Conservation (phyloP, 2,113 vertebrate species). For the Perccottus glenii region DNA sequence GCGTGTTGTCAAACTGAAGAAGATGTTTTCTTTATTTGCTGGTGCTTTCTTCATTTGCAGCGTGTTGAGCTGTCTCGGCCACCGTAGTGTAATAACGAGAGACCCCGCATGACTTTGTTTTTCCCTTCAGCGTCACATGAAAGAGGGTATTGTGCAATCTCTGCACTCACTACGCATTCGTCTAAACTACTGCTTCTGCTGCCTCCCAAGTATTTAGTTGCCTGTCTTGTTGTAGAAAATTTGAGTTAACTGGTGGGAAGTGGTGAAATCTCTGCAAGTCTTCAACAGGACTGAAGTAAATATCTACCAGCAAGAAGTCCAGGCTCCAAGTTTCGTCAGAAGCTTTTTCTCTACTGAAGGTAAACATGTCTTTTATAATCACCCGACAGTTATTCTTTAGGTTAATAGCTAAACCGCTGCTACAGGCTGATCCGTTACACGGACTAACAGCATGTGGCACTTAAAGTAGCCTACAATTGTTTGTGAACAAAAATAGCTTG, state of each 20-base stretch:
- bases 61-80: too few species aligned
- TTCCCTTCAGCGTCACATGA: slow-evolving; percentile 57
- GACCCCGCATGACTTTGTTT: slow-evolving; percentile 50
- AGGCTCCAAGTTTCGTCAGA: slow-evolving; percentile 28
- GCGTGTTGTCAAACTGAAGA: too few species aligned
- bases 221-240: slow-evolving; percentile 59
- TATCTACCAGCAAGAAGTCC: slow-evolving; percentile 22
- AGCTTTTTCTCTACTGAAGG: slow-evolving; percentile 63
- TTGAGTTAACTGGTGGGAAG: slow-evolving; percentile 65
- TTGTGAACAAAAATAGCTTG: too few species aligned
- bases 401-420: slow-evolving; percentile 57
- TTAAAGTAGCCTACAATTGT: too few species aligned
- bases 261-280: slow-evolving; percentile 29
- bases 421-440: slow-evolving; percentile 14
- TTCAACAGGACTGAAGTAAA: slow-evolving; percentile 18
- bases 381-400: slow-evolving; percentile 68
- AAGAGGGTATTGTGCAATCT: slow-evolving; percentile 58
- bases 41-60: too few species aligned
- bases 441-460: slow-evolving; percentile 62
- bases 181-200: slow-evolving; percentile 39
- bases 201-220: slow-evolving; percentile 32
- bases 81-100: neutral
- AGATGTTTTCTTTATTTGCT: too few species aligned
- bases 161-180: slow-evolving; percentile 18
- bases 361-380: slow-evolving; percentile 78